Base-by-base conservation (phyloP, 2,113 vertebrate species). In the Chelonoidis abingdonii region DNA sequence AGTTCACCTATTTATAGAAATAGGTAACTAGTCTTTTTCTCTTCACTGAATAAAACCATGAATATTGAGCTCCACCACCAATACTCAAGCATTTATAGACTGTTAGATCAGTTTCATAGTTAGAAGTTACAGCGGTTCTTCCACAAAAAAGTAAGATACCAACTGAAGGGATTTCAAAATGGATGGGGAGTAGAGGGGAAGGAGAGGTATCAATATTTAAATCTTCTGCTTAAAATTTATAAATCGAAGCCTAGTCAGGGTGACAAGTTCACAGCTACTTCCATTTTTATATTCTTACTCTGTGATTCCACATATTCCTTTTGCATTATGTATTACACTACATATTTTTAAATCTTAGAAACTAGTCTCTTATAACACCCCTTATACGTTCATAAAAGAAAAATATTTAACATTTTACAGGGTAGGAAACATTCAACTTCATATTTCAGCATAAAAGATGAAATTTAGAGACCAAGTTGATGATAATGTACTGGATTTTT, bases 161-260 rank as follows among this genome's bases (percentile, higher is more conserved):
- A 29, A 38, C 29, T 88, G 81, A 92, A 93, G 90, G 85, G 91
- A 81, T 81, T 88, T 76, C 69, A 93, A 81, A 86, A 75, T n/a
- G 47, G 25, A 27, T 92, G 89, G 86, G 92, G 22, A 57, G 41
- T n/a, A 89, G 50, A 84, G 92, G 86, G 13, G 92, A 87, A 59
- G n/a, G 54, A 86, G 47, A 93, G 78, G 69, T 87, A 98, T 94
- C 92, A 98, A 94, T 97, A 97, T 97, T 97, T 98, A 93, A 98
- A 98, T 95, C 89, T 95, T 53, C 89, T 89, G 50, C 91, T 96
- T 94, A 96, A 97, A 95, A 95, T 29, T 84, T 47, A 95, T 76
- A 72, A 93, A 80, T 84, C 80, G 90, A 95, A 92, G 87, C 89
- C 92, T 89, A 94, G 89, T 92, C 93, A 96, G 95, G 93, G 91